Evolutionary conservation across 2,113 vertebrate genomes (phyloP).

Genomic region (Hippocampus comes): DNA sequence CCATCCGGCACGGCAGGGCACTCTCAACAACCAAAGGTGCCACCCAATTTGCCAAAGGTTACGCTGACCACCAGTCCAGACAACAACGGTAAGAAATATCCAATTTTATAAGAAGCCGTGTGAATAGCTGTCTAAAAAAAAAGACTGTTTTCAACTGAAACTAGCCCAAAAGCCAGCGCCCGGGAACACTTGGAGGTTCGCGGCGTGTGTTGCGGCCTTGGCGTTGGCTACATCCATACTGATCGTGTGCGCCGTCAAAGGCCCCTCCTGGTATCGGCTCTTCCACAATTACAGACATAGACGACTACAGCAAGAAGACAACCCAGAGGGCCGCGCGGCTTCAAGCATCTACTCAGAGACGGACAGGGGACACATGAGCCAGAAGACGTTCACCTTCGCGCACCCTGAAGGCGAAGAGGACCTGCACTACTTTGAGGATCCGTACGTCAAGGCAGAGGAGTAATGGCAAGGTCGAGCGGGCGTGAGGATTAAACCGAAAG

Average conservation of each 20-base stretch:
- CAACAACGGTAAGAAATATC: conserved; percentile 31
- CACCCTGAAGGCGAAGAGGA: conserved; percentile 63
- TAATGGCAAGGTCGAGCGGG: conserved; percentile 6
- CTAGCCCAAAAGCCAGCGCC: conserved; percentile 18
- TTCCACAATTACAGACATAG: conserved; percentile 82
- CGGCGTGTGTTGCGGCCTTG: conserved; percentile 71
- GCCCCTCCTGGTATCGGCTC: conserved; percentile 80
- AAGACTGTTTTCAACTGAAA: background rate
- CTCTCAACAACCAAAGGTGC: background rate
- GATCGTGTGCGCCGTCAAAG: conserved; percentile 80
- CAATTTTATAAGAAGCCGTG: background rate
- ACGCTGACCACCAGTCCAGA: background rate
- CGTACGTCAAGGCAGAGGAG: conserved; percentile 76
- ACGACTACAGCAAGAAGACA: conserved; percentile 73
- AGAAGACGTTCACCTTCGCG: conserved; percentile 51
- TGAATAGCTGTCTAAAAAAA: background rate
- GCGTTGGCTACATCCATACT: conserved; percentile 73
- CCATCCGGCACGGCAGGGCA: background rate
- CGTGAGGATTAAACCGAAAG: background rate
- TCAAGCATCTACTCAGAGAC: conserved; percentile 62
- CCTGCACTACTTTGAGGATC: conserved; percentile 84
- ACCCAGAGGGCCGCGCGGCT: conserved; percentile 5
- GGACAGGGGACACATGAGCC: background rate
- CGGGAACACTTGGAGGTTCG: conserved; percentile 85
- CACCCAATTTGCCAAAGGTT: background rate